Percentiles rank a stretch among this genome's conserved stretches.
Conservation (phyloP, 2,797 vertebrate species). For the Philypnodon macrostomus region DNA sequence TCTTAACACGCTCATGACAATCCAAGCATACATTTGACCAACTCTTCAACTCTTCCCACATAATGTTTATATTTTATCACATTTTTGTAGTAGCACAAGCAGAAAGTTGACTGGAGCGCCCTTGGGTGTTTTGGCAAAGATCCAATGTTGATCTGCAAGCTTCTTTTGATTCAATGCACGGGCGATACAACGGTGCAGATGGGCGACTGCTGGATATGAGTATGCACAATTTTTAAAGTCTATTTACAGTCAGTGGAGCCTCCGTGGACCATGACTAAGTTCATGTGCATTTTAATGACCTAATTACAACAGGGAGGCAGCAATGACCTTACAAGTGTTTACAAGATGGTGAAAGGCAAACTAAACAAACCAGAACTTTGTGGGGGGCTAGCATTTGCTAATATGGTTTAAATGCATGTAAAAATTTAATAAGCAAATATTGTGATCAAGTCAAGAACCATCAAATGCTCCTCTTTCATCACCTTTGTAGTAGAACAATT, state of each 20-base stretch:
- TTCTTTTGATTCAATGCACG: slow-evolving; percentile 30
- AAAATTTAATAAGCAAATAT: no score
- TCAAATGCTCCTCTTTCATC: no score
- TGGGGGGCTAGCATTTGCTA: neutral
- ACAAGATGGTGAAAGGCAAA: slow-evolving; percentile 7
- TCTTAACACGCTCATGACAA: slow-evolving; percentile 49
- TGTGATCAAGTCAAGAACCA: no score
- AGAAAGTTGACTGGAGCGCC: no score
- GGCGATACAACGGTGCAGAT: neutral
- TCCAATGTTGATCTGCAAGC: slow-evolving; percentile 51
- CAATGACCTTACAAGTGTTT: neutral
- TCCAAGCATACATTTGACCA: slow-evolving; percentile 51
- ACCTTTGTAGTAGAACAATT: no score
- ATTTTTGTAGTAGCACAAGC: no score
- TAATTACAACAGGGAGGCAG: neutral
- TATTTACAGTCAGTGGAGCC: neutral
- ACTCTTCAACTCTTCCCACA: neutral
- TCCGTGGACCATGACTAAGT: neutral
- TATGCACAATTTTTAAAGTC: neutral
- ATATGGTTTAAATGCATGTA: no score
- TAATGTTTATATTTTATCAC: no score
- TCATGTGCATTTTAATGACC: neutral
- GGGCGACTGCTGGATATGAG: neutral
- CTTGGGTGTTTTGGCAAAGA: slow-evolving; percentile 35
- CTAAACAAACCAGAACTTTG: neutral